phyloP scores from a whole-genome alignment of 1,140 invertebrate genomes.

The Piezodorus guildinii region DNA sequence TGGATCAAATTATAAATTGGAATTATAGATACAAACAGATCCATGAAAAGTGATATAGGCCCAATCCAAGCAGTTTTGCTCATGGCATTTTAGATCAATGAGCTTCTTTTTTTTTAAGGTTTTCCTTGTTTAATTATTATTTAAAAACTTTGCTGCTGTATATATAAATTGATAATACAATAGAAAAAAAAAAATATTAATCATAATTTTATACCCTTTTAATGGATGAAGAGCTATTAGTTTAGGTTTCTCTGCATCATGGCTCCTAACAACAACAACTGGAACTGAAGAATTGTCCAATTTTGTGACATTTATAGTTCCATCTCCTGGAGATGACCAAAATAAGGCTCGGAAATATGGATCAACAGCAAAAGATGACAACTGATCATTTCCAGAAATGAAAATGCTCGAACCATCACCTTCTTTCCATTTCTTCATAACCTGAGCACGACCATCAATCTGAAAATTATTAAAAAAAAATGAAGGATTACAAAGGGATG shows the following conservation, averaged over 20 bases:
- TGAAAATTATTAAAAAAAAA: background rate
- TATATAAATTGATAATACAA: too few relatives aligned
- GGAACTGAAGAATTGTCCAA: constrained; percentile 46
- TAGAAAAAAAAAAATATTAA: too few relatives aligned
- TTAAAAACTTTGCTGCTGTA: too few relatives aligned
- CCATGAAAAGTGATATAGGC: too few relatives aligned
- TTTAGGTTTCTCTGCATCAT: constrained; percentile 60
- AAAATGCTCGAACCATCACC: constrained; percentile 31
- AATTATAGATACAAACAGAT: too few relatives aligned
- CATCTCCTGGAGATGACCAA: constrained; percentile 70
- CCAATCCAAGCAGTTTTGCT: too few relatives aligned
- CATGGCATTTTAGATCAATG: too few relatives aligned
- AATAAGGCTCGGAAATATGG: constrained; percentile 68
- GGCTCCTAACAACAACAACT: constrained; percentile 59
- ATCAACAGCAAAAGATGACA: constrained; percentile 55
- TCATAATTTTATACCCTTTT: constrained; percentile 43
- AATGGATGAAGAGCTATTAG: constrained; percentile 70
- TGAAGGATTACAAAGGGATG: background rate
- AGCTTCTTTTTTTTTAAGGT: too few relatives aligned
- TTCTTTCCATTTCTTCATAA: constrained; percentile 59
- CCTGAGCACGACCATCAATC: constrained; percentile 65
- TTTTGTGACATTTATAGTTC: constrained; percentile 80
- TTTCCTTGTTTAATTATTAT: too few relatives aligned
- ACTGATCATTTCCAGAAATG: background rate
- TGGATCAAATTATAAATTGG: too few relatives aligned